Conservation (phyloP, 2,888 invertebrate genomes). For the Rhopalosiphum nymphaeae region DNA sequence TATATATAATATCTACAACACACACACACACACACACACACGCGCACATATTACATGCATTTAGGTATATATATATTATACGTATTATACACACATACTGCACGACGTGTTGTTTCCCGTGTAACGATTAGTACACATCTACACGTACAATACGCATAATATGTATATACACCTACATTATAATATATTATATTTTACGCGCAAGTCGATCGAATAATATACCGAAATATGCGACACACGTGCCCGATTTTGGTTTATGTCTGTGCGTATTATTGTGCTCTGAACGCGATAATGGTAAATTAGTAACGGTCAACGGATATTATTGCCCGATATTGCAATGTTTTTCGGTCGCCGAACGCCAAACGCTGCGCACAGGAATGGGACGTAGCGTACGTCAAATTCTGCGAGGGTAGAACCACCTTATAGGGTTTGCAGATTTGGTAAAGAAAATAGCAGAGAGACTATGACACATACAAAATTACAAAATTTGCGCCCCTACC, state of each 20-base stretch:
- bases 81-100: background rate
- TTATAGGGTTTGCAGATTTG: no score
- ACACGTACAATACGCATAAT: background rate
- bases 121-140: background rate
- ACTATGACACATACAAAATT: no score
- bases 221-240: background rate
- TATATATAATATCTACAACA: background rate
- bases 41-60: no score
- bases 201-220: background rate
- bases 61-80: background rate
- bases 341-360: no score
- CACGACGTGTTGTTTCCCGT: background rate
- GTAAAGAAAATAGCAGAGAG: no score
- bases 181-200: background rate
- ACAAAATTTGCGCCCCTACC: no score
- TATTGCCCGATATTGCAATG: no score
- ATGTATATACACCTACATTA: background rate
- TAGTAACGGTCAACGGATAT: no score
- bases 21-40: background rate
- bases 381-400: no score
- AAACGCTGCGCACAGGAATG: no score
- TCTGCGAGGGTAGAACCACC: no score
- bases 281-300: background rate
- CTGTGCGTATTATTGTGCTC: background rate
- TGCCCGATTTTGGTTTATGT: background rate